Evolutionary conservation across 1,140 invertebrate species (phyloP).

Genomic region (Neuroterus valhalla): DNA sequence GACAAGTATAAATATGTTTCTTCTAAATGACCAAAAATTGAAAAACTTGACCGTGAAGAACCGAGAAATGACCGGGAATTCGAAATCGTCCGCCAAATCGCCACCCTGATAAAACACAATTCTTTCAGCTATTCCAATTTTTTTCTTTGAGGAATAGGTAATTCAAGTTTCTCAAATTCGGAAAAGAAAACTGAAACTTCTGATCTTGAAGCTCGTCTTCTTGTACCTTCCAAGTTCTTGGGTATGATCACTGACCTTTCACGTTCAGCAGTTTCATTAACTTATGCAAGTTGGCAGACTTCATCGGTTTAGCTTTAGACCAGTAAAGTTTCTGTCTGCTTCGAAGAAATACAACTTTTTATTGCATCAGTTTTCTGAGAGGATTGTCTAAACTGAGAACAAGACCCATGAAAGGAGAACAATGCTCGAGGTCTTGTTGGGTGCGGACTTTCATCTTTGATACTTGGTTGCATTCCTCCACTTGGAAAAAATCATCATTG

Average conservation of each 20-base stretch:
- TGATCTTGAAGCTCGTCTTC: not conserved
- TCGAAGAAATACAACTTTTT: not conserved
- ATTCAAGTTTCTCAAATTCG: too few species aligned
- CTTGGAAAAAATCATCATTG: too few species aligned
- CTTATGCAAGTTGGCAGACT: not conserved
- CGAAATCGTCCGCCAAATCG: too few species aligned
- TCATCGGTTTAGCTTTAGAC: conserved; percentile 6
- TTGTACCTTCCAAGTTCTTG: not conserved
- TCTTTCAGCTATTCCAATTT: too few species aligned
- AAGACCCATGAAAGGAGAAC: not conserved
- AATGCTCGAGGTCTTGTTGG: not conserved
- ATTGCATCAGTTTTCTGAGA: not conserved
- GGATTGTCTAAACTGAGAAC: not conserved
- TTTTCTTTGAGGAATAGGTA: too few species aligned
- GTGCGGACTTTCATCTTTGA: conserved; percentile 1
- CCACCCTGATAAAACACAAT: too few species aligned
- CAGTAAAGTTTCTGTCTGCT: not conserved
- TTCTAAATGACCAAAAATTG: too few species aligned
- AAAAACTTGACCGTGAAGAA: too few species aligned
- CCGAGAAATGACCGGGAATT: too few species aligned
- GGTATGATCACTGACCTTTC: not conserved
- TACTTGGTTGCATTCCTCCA: not conserved
- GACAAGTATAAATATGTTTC: too few species aligned
- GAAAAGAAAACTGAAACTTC: too few species aligned
- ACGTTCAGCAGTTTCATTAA: conserved; percentile 14